Evolutionary conservation across 1,140 invertebrate species (phyloP).

Genomic region (Drosophila aff.): DNA sequence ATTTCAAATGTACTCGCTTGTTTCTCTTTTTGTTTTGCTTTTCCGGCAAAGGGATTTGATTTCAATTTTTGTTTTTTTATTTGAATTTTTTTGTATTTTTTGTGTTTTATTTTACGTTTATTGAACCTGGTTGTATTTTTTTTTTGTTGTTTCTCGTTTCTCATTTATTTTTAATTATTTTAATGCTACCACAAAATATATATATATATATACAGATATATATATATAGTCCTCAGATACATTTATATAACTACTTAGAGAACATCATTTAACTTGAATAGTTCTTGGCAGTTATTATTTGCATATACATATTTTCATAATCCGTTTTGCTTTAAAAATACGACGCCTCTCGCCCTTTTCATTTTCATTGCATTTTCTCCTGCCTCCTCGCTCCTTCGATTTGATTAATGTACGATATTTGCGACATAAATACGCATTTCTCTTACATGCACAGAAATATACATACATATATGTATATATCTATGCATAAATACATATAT

Average conservation of each 20-base stretch:
- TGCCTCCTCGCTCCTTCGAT: background rate
- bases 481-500: conserved; percentile 22
- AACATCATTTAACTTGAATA: conserved; percentile 79
- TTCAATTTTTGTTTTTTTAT: conserved; percentile 1
- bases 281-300: conserved; percentile 80
- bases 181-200: conserved; percentile 62
- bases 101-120: conserved; percentile 8
- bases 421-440: conserved; percentile 58
- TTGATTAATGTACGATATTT: conserved; percentile 52
- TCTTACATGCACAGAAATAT: conserved; percentile 44
- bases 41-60: conserved; percentile 24
- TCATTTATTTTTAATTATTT: conserved; percentile 39
- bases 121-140: conserved; percentile 32
- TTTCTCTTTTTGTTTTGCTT: background rate
- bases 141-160: conserved; percentile 10
- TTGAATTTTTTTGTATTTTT: background rate
- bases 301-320: conserved; percentile 64
- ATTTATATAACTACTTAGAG: conserved; percentile 72
- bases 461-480: conserved; percentile 13
- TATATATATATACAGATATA: background rate
- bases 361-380: conserved; percentile 15
- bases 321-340: conserved; percentile 55
- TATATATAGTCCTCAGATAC: conserved; percentile 51
- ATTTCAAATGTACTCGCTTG: conserved; percentile 22
- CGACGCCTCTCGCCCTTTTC: conserved; percentile 15